phyloP scores from a whole-genome alignment of 2,888 invertebrate genomes.

The Zygaena filipendulae region DNA sequence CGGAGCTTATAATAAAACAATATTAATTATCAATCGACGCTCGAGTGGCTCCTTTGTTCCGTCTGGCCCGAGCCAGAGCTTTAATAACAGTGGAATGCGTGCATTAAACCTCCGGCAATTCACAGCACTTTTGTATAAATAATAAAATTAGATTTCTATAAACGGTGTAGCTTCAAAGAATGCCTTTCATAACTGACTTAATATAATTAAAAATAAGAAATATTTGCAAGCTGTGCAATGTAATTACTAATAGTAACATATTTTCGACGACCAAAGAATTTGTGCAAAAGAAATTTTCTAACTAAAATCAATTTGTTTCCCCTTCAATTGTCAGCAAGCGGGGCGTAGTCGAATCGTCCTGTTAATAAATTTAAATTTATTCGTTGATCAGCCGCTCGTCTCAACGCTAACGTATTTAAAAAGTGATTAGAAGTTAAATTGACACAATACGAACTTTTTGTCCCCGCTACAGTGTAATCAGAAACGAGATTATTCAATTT shows the following conservation, averaged over 20 bases:
- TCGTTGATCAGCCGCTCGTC: slow-evolving; percentile 56
- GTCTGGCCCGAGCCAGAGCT: slow-evolving; percentile 20
- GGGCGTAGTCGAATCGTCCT: slow-evolving; percentile 47
- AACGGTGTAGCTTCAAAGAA: slow-evolving; percentile 31
- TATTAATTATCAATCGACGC: slow-evolving; percentile 50
- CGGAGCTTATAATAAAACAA: slow-evolving; percentile 54
- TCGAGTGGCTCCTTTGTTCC: slow-evolving; percentile 31
- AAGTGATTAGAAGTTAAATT: slow-evolving; percentile 68
- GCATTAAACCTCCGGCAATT: slow-evolving; percentile 47
- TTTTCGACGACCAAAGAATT: no score
- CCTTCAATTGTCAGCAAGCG: slow-evolving; percentile 42
- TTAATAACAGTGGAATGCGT: slow-evolving; percentile 55
- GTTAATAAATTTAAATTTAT: slow-evolving; percentile 67
- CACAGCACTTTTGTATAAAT: slow-evolving; percentile 47
- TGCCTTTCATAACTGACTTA: slow-evolving; percentile 22
- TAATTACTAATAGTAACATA: no score
- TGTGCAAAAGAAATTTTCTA: no score
- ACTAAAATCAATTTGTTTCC: slow-evolving; percentile 60
- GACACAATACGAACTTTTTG: slow-evolving; percentile 68
- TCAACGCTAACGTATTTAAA: slow-evolving; percentile 62
- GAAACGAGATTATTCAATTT: slow-evolving; percentile 60
- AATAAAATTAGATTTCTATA: slow-evolving; percentile 50
- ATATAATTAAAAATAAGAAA: slow-evolving; percentile 23
- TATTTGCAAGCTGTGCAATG: no score
- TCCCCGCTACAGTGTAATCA: slow-evolving; percentile 42